Conservation (phyloP, 1,140 invertebrate genomes). For the Kradibia gibbosae region DNA sequence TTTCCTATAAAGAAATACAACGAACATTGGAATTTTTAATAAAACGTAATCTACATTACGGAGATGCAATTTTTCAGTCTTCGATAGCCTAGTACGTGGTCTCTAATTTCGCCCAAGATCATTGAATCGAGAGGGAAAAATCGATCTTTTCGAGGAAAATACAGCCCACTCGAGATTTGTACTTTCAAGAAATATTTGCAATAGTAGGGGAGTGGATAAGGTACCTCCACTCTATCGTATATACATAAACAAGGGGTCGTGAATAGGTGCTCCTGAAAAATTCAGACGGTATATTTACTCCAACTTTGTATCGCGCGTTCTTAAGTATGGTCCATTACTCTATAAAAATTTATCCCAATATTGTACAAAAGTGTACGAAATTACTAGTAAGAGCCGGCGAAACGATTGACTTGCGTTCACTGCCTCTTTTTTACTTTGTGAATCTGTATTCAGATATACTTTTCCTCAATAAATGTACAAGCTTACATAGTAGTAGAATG, state of each 20-base stretch:
- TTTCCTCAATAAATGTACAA: not conserved
- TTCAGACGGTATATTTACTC: conserved; percentile 26
- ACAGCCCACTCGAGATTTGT: not conserved
- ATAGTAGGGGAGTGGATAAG: not conserved
- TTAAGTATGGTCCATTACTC: conserved; percentile 36
- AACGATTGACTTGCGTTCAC: not conserved
- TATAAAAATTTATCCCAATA: conserved; percentile 15
- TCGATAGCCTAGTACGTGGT: not conserved
- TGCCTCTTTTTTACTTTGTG: not conserved
- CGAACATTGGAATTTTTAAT: conserved; percentile 8
- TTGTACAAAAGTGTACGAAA: not conserved
- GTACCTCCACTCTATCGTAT: not conserved
- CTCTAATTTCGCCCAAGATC: not conserved
- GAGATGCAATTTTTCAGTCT: not conserved
- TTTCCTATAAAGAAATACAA: conserved; percentile 8
- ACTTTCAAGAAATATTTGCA: not conserved
- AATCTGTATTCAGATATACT: not conserved
- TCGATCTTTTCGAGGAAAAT: not conserved
- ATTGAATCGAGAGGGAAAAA: not conserved
- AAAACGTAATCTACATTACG: not conserved
- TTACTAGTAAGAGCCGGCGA: not conserved
- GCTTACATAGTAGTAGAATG: not conserved
- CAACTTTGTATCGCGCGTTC: not conserved
- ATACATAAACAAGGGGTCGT: not conserved
- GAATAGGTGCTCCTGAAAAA: not conserved